A percentile compares a stretch with the other conserved stretches of the same genome.
These are phyloP conservation scores for Apodemus speciosus DNA, from an alignment of 2,113 vertebrate genomes.

Conservation along the genomic window DNA sequence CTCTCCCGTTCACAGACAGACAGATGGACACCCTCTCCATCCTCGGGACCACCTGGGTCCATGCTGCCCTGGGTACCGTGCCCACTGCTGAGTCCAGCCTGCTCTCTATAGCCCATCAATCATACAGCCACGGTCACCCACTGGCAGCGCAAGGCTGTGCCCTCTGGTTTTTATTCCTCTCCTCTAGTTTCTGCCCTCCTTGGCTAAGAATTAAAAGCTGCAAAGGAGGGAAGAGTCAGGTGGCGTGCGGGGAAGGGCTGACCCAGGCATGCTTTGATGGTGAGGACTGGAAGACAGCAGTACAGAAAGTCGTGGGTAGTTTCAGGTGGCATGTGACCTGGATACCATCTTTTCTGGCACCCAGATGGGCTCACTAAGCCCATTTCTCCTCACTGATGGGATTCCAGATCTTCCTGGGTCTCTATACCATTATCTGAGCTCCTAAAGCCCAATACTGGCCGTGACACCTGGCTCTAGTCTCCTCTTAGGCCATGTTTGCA, in stretches of 20 bases:
- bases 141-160: fast-evolving
- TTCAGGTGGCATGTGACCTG: not conserved
- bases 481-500: fast-evolving
- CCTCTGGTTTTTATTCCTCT: not conserved
- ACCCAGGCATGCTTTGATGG: fast-evolving
- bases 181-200: no score
- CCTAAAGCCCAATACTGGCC: not conserved
- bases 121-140: fast-evolving
- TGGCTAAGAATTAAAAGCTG: not conserved
- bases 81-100: not conserved
- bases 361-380: not conserved
- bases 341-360: not conserved
- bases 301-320: not conserved
- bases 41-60: fast-evolving
- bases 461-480: no score
- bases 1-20: not conserved
- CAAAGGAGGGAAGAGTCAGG: fast-evolving
- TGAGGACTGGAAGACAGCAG: not conserved
- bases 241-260: fast-evolving
- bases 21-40: fast-evolving
- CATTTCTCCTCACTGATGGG: not conserved
- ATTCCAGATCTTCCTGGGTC: not conserved
- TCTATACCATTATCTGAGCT: not conserved
- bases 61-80: fast-evolving
- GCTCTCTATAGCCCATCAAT: fast-evolving